Evolutionary conservation across 2,113 vertebrate genomes (phyloP), one percentile per base, ranked within the genome.

Genomic region (Tenrec ecaudatus): DNA sequence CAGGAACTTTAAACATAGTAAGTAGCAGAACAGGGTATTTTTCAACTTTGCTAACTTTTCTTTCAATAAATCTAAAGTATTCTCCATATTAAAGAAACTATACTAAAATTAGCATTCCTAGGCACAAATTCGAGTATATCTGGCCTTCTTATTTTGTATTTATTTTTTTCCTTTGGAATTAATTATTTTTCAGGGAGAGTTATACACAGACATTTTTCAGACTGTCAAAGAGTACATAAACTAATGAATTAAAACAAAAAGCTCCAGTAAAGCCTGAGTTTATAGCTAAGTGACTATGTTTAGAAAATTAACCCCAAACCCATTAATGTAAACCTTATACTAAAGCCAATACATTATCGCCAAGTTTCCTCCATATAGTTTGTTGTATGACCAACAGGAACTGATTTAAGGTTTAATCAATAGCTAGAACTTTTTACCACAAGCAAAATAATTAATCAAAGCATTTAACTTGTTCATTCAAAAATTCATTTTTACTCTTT

Each of bases 371-470:
- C 2, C 19, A 68, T 9, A 58, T 58, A 62, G 4, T n/a, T 78
- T 73, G n/a, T 11, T 86, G 2, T 40, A 75, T 10, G 5, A 25
- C 57, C 6, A 40, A 73, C 0, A 69, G 4, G 1, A 91, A 84
- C 71, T 89, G 77, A 76, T 64, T 92, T 92, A 16, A 66, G 3
- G 64, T 84, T 89, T 60, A 73, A 60, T 82, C 8, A 58, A 38
- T 38, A 82, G n/a, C 53, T 31, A 53, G 1, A 3, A 87, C 25
- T 80, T 2, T 82, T 81, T 33, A n/a, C 22, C 22, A 71, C 27
- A 66, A 14, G 33, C 53, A 84, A 16, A 88, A 83, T 85, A 38
- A 4, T 20, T 81, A 1, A 27, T 47, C 6, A 66, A 85, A 64
- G 40, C 10, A n/a, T 82, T 92, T 83, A 82, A n/a, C n/a, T 33